phyloP scores from a whole-genome alignment of 1,140 invertebrate genomes.

The Pemphigus obesinymphae region DNA sequence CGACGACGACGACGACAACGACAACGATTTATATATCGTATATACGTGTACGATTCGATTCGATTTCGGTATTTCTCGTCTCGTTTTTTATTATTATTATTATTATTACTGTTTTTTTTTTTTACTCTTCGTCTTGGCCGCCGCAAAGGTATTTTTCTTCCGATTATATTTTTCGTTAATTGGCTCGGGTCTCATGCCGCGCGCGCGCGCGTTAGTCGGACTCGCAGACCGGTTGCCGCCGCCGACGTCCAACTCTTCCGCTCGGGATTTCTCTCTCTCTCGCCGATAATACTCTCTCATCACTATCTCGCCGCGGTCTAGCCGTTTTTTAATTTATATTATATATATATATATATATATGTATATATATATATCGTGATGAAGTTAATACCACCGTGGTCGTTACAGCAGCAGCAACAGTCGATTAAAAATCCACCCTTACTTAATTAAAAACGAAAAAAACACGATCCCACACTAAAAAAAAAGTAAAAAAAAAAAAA shows the following conservation, averaged over 20 bases:
- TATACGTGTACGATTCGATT: constrained; percentile 31
- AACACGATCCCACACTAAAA: neutral
- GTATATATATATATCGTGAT: no score
- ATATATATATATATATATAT: no score
- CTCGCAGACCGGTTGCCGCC: constrained; percentile 30
- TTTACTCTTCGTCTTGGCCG: constrained; percentile 18
- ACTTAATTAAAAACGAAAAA: constrained; percentile 37
- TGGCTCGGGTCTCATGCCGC: constrained; percentile 39
- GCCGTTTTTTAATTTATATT: constrained; percentile 23
- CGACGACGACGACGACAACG: neutral
- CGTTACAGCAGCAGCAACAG: neutral
- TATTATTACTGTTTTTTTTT: neutral
- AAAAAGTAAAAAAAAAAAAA: no score
- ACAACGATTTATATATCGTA: constrained; percentile 33
- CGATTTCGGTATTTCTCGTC: constrained; percentile 37
- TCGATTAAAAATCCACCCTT: constrained; percentile 29
- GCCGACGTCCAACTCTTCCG: constrained; percentile 6
- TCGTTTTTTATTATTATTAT: constrained; percentile 1
- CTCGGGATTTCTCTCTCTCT: neutral
- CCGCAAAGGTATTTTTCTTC: constrained; percentile 23
- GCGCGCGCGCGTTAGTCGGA: constrained; percentile 10
- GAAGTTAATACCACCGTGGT: neutral
- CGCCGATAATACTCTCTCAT: neutral
- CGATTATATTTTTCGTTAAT: constrained; percentile 41
- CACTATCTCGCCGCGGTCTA: neutral